These are phyloP conservation scores for Schizaphis graminum DNA, from an alignment of 2,888 invertebrate genomes.

Conservation along the genomic window DNA sequence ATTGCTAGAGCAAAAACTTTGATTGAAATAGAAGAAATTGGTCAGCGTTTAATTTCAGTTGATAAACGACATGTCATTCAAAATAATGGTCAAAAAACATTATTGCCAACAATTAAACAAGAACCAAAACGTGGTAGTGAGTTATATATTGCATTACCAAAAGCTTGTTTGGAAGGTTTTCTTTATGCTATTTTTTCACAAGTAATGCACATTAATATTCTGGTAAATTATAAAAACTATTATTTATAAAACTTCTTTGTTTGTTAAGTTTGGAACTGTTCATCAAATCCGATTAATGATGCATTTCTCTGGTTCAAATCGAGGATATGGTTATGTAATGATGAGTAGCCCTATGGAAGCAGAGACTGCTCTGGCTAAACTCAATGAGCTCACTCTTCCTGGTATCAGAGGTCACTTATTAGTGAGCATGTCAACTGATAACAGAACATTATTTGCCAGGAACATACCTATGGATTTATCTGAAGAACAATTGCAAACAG, in stretches of 20 bases:
- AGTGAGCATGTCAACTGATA: constrained; percentile 60
- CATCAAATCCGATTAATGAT: constrained; percentile 62
- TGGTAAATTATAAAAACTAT: background rate
- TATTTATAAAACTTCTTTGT: background rate
- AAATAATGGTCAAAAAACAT: constrained; percentile 62
- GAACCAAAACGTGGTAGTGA: constrained; percentile 63
- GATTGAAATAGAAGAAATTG: constrained; percentile 56
- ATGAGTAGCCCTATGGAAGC: constrained; percentile 60
- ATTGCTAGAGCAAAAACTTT: constrained; percentile 47
- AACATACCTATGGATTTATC: constrained; percentile 57
- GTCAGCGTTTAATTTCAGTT: constrained; percentile 44
- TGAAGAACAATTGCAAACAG: constrained; percentile 48
- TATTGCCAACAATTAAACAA: constrained; percentile 36
- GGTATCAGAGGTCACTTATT: constrained; percentile 36
- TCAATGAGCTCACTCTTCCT: constrained; percentile 21
- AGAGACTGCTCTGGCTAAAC: constrained; percentile 31
- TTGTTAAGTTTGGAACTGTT: constrained; percentile 49
- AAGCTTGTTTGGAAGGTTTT: constrained; percentile 60
- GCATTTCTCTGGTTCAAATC: constrained; percentile 61
- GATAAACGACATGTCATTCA: constrained; percentile 61
- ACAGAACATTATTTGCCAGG: constrained; percentile 56
- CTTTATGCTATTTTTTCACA: constrained; percentile 56
- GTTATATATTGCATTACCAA: constrained; percentile 59
- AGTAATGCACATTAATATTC: background rate
- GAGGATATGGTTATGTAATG: constrained; percentile 62